Conservation (phyloP, 2,797 vertebrate species). For the Microhierax caerulescens region DNA sequence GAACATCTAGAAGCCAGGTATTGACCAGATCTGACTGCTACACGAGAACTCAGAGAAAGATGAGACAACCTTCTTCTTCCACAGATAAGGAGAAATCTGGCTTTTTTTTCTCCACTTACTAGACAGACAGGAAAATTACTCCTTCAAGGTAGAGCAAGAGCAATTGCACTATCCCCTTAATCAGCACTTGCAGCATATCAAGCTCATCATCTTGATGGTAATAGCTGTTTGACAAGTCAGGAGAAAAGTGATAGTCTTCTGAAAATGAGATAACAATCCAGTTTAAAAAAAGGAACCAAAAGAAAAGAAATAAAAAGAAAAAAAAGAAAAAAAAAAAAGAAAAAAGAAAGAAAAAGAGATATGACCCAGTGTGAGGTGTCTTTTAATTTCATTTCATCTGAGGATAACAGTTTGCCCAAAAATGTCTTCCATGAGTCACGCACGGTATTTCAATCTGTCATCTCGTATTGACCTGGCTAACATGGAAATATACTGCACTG, state of each 20-base stretch:
- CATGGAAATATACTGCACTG: slow-evolving; percentile 56
- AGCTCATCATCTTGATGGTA: slow-evolving; percentile 59
- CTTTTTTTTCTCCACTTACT: slow-evolving; percentile 23
- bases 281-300: slow-evolving; percentile 34
- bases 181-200: slow-evolving; percentile 66
- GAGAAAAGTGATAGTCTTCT: slow-evolving; percentile 68
- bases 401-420: slow-evolving; percentile 60
- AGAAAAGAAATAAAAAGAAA: background rate
- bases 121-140: slow-evolving; percentile 67
- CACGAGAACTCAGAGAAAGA: background rate
- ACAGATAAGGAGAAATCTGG: slow-evolving; percentile 21
- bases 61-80: slow-evolving; percentile 26
- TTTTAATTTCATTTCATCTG: slow-evolving; percentile 68
- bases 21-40: background rate
- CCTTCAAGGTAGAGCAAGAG: slow-evolving; percentile 61
- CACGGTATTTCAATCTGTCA: slow-evolving; percentile 65
- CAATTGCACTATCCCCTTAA: slow-evolving; percentile 67
- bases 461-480: slow-evolving; percentile 69
- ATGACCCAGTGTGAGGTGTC: slow-evolving; percentile 1
- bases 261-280: slow-evolving; percentile 66
- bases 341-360: background rate
- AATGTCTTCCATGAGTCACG: slow-evolving; percentile 55
- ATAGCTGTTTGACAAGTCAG: slow-evolving; percentile 69
- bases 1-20: slow-evolving; percentile 1
- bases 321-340: background rate